Conservation (phyloP, 1,140 invertebrate genomes). For the Augochlora pura region DNA sequence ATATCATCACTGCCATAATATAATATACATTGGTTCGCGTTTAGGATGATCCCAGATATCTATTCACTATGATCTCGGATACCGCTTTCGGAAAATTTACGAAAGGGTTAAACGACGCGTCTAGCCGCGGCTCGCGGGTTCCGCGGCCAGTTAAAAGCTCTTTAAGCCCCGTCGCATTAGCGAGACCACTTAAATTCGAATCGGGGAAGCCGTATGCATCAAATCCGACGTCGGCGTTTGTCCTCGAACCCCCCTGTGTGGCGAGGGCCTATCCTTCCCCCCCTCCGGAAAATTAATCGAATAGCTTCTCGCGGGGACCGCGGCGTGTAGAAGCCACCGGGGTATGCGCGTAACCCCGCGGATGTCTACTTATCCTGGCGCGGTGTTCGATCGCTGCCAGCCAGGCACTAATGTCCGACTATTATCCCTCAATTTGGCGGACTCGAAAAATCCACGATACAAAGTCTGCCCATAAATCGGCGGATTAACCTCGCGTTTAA, state of each 20-base stretch:
- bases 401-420: slow-evolving; percentile 65
- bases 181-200: background rate
- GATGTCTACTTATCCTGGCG: slow-evolving; percentile 59
- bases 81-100: no score
- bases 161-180: no score
- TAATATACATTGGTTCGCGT: no score
- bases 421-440: slow-evolving; percentile 78
- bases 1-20: no score
- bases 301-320: slow-evolving; percentile 31
- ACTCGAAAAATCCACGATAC: slow-evolving; percentile 66
- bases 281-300: slow-evolving; percentile 38
- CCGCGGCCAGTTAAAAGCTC: no score
- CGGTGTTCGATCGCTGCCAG: slow-evolving; percentile 49
- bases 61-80: no score
- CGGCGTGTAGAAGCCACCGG: no score
- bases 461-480: slow-evolving; percentile 75
- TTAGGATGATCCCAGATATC: no score
- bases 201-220: background rate
- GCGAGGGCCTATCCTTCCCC: no score
- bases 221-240: background rate
- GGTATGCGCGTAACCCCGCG: slow-evolving; percentile 18
- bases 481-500: slow-evolving; percentile 77
- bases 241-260: no score
- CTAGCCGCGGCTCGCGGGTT: no score
- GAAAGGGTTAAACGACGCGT: no score